Conservation (phyloP, 2,888 invertebrate species). For the Tetropium fuscum region DNA sequence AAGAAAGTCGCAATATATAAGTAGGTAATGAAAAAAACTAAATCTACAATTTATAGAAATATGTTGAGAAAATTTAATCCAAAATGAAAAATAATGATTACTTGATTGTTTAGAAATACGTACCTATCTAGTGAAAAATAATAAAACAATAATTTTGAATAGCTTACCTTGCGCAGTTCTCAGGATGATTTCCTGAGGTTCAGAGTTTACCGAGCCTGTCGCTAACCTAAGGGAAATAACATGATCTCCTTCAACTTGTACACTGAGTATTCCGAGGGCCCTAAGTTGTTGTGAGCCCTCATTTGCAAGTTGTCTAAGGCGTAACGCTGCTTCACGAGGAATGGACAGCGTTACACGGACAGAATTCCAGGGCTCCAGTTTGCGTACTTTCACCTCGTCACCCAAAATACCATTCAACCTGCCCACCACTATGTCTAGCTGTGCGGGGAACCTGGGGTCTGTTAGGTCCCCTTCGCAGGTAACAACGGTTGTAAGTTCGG, state of each 20-base stretch:
- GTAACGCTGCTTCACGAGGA: slow-evolving; percentile 94
- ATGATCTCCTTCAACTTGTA: slow-evolving; percentile 93
- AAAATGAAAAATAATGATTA: too few species aligned
- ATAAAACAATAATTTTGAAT: slow-evolving; percentile 6
- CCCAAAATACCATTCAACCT: slow-evolving; percentile 81
- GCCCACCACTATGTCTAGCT: slow-evolving; percentile 82
- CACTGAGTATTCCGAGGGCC: slow-evolving; percentile 93
- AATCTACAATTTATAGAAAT: too few species aligned
- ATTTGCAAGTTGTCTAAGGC: slow-evolving; percentile 90
- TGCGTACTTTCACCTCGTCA: slow-evolving; percentile 72
- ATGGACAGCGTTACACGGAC: slow-evolving; percentile 98
- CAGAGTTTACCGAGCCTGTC: slow-evolving; percentile 72
- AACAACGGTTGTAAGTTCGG: slow-evolving; percentile 78
- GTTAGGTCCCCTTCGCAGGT: slow-evolving; percentile 92
- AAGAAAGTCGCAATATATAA: too few species aligned
- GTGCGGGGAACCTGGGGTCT: slow-evolving; percentile 88
- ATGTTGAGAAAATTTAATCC: too few species aligned
- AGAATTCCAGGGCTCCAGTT: slow-evolving; percentile 98
- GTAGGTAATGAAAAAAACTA: too few species aligned
- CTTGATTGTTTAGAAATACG: too few species aligned
- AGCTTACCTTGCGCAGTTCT: slow-evolving; percentile 67
- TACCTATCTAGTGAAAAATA: too few species aligned
- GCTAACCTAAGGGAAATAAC: slow-evolving; percentile 78
- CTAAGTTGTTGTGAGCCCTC: slow-evolving; percentile 90
- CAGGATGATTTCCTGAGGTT: slow-evolving; percentile 78